These are phyloP conservation scores for Scarus forsteni DNA, from an alignment of 2,797 vertebrate genomes.

Conservation along the genomic window DNA sequence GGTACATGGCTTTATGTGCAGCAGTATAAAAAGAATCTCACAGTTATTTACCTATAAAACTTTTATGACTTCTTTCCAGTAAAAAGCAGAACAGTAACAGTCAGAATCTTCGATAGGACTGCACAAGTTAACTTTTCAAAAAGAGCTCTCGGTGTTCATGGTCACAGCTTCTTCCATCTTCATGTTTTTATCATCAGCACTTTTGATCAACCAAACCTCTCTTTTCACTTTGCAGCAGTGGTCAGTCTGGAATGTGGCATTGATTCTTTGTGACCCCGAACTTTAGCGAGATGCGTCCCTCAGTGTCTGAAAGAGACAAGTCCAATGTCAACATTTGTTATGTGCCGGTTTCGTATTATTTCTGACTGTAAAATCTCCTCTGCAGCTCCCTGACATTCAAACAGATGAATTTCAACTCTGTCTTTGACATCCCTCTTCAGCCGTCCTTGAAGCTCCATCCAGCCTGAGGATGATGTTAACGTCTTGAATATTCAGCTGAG, in stretches of 20 bases:
- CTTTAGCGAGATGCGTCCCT: background rate
- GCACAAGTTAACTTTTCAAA: constrained; percentile 1
- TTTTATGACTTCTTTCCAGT: too few relatives aligned
- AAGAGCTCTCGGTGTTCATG: constrained; percentile 4
- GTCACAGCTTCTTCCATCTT: constrained; percentile 3
- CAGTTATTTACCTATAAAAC: too few relatives aligned
- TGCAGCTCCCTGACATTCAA: background rate
- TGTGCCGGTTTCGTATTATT: background rate
- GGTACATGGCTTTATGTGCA: too few relatives aligned
- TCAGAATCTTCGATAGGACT: background rate
- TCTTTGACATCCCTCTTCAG: constrained; percentile 4
- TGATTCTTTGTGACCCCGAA: background rate
- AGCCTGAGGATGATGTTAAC: background rate
- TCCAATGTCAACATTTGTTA: background rate
- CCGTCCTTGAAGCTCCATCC: constrained; percentile 6
- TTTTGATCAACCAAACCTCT: background rate
- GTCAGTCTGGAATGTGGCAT: background rate
- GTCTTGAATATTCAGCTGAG: background rate
- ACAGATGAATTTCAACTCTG: background rate
- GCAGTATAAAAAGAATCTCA: too few relatives aligned
- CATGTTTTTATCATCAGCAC: background rate
- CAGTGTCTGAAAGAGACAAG: background rate
- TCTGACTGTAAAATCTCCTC: background rate
- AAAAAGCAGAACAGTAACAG: background rate
- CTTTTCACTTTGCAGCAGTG: background rate